A percentile compares a stretch with the other conserved stretches of the same genome.
Evolutionary conservation across 92 coral and sea anemone genomes (phyloP).

Genomic region (Phenganax stokvisi): DNA sequence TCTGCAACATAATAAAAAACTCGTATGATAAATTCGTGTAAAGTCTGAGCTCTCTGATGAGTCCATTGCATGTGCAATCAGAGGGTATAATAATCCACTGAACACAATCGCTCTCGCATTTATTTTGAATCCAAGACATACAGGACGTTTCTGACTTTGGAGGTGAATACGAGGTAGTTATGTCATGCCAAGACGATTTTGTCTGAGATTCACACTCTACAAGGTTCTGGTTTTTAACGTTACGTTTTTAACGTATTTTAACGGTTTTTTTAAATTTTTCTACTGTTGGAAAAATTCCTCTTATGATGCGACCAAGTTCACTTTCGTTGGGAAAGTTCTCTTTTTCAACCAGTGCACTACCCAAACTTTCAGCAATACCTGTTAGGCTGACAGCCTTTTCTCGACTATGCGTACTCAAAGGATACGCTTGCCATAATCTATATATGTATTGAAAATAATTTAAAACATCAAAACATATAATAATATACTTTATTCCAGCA

Average conservation of each 20-base stretch:
- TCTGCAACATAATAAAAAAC: conserved; percentile 13
- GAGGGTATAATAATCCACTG: conserved; percentile 31
- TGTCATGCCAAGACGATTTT: not conserved
- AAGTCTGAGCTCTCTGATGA: conserved; percentile 27
- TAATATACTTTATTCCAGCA: too few species aligned
- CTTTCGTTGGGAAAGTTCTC: not conserved
- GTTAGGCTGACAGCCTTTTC: not conserved
- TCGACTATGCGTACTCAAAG: not conserved
- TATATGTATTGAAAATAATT: not conserved
- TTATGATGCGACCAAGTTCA: conserved; percentile 3
- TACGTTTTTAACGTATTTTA: not conserved
- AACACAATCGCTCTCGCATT: not conserved
- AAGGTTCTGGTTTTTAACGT: not conserved
- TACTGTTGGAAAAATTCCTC: not conserved
- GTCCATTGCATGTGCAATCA: conserved; percentile 22
- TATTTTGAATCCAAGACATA: conserved; percentile 19
- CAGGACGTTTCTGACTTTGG: conserved; percentile 13
- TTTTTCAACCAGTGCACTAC: not conserved
- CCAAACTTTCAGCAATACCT: not conserved
- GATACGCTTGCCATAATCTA: conserved; percentile 2
- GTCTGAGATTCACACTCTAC: not conserved
- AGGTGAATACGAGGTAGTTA: not conserved
- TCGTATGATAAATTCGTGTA: not conserved
- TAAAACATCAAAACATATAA: too few species aligned
- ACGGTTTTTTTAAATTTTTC: not conserved